phyloP scores from a whole-genome alignment of 2,888 invertebrate genomes.

The Rutpela maculata region DNA sequence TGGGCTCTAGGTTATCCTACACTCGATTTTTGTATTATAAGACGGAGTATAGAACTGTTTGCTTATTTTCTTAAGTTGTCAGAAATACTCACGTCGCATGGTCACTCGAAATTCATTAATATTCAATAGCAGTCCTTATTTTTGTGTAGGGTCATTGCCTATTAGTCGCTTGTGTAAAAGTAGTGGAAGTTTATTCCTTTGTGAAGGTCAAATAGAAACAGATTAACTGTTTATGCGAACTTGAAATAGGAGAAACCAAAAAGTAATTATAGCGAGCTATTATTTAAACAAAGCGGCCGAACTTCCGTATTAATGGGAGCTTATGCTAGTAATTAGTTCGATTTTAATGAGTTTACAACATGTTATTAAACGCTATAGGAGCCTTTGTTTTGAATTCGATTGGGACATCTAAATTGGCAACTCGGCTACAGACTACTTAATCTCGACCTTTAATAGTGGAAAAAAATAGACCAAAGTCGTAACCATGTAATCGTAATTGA shows the following conservation, averaged over 20 bases:
- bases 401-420: not conserved
- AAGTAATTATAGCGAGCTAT: not conserved
- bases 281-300: not conserved
- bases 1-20: too few relatives aligned
- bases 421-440: not conserved
- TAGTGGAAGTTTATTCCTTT: not conserved
- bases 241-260: not conserved
- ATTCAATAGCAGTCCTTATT: not conserved
- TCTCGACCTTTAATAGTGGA: too few relatives aligned
- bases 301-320: not conserved
- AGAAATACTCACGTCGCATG: not conserved
- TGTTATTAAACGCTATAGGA: not conserved
- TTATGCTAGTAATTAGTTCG: not conserved
- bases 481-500: too few relatives aligned
- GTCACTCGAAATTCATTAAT: not conserved
- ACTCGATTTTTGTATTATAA: too few relatives aligned
- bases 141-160: slow-evolving; percentile 1
- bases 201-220: not conserved
- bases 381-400: not conserved
- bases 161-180: not conserved
- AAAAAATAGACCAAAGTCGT: too few relatives aligned
- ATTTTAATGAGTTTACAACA: not conserved
- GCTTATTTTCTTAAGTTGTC: not conserved
- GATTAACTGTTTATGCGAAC: not conserved
- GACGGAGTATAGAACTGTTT: not conserved